Conservation (phyloP, 2,888 invertebrate species). For the Erebia palarica region DNA sequence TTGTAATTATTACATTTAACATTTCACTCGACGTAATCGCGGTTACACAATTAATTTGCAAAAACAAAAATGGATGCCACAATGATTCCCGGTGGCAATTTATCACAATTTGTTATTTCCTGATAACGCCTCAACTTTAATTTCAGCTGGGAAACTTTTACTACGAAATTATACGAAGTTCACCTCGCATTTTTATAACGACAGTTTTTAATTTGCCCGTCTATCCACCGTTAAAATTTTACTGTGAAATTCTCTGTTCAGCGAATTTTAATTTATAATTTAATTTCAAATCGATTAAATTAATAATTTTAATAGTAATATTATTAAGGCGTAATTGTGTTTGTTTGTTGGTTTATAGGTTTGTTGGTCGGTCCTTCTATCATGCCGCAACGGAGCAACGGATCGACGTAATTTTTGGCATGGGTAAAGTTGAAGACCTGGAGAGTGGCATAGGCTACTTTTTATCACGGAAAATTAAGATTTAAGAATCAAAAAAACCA, state of each 20-base stretch:
- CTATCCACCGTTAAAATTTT: not conserved
- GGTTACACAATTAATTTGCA: not conserved
- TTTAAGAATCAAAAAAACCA: too few species aligned
- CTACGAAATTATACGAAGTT: not conserved
- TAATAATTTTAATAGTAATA: too few species aligned
- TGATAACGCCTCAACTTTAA: slow-evolving; percentile 1
- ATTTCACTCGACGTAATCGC: not conserved
- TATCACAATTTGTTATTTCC: slow-evolving; percentile 17
- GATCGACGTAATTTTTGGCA: too few species aligned
- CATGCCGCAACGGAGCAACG: too few species aligned
- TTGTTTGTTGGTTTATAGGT: too few species aligned
- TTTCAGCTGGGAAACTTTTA: not conserved
- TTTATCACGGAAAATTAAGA: too few species aligned
- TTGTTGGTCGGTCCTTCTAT: too few species aligned
- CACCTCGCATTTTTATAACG: not conserved
- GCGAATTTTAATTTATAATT: not conserved
- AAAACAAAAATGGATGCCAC: slow-evolving; percentile 4
- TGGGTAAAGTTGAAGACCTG: too few species aligned
- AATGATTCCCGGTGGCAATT: slow-evolving; percentile 2
- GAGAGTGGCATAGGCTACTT: too few species aligned
- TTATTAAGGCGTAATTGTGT: too few species aligned
- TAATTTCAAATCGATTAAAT: too few species aligned
- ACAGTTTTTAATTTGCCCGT: not conserved
- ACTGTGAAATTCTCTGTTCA: not conserved
- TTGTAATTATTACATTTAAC: not conserved